phyloP scores from a whole-genome alignment of 2,797 vertebrate genomes.

The Gobionotothen gibberifrons region DNA sequence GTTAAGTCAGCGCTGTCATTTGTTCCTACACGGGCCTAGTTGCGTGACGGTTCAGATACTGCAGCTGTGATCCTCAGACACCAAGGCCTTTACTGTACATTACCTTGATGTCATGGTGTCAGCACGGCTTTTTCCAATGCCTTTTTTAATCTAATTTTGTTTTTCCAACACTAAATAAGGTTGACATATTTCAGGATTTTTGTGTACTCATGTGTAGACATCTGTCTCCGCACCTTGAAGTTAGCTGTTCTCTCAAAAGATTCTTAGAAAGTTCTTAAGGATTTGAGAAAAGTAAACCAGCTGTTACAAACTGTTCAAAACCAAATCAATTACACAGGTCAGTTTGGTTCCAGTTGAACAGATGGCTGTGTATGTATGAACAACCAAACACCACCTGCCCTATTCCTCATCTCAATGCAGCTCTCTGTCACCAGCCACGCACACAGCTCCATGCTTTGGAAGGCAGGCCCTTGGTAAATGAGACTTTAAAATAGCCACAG shows the following conservation, averaged over 20 bases:
- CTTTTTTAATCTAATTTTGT: not conserved
- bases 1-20: constrained; percentile 18
- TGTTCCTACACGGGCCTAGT: not conserved
- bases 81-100: constrained; percentile 13
- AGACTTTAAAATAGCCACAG: constrained; percentile 57
- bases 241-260: constrained; percentile 7
- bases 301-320: constrained; percentile 25
- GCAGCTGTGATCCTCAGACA: constrained; percentile 49
- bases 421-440: constrained; percentile 43
- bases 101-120: constrained; percentile 14
- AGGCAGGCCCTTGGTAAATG: constrained; percentile 28
- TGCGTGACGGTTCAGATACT: not conserved
- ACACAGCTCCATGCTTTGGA: constrained; percentile 32
- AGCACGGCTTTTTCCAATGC: constrained; percentile 1
- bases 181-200: not conserved
- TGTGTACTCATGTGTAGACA: not conserved
- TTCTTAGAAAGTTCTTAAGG: constrained; percentile 32
- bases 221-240: not conserved
- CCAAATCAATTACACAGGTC: constrained; percentile 49
- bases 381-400: constrained; percentile 14
- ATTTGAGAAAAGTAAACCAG: constrained; percentile 35
- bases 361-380: constrained; percentile 26
- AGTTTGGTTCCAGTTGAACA: constrained; percentile 27
- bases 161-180: not conserved
- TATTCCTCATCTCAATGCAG: constrained; percentile 51